These are phyloP conservation scores for Dendrophyllia cribrosa DNA, from an alignment of 64 coral and sea anemone genomes.

Conservation along the genomic window DNA sequence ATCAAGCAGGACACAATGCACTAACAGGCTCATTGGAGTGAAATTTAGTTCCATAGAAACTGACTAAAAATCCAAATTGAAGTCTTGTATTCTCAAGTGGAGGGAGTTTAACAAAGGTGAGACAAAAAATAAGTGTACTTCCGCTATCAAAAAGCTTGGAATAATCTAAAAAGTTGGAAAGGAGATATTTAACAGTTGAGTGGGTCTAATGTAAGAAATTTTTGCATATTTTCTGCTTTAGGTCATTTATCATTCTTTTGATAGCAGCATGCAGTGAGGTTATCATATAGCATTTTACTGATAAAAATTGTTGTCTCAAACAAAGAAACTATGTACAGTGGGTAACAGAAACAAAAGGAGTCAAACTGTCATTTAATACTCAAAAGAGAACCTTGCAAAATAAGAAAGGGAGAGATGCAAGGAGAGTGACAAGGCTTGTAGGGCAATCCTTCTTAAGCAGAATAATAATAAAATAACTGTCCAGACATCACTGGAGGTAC, in stretches of 20 bases:
- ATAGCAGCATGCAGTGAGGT: background rate
- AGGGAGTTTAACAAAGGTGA: too few relatives aligned
- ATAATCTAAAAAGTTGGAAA: background rate
- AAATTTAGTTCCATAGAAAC: too few relatives aligned
- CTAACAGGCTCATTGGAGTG: too few relatives aligned
- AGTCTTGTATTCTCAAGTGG: too few relatives aligned
- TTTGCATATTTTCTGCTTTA: background rate
- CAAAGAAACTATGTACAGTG: background rate
- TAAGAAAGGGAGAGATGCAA: background rate
- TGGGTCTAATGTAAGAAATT: background rate
- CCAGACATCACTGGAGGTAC: constrained; percentile 12
- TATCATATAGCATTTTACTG: constrained; percentile 2
- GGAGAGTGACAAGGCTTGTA: background rate
- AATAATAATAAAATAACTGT: constrained; percentile 26
- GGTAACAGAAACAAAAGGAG: background rate
- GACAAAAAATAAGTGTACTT: too few relatives aligned
- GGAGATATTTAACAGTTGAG: background rate
- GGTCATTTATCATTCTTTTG: background rate
- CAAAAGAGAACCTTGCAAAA: too few relatives aligned
- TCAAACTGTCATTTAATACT: background rate
- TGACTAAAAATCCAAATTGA: too few relatives aligned
- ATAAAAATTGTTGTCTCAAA: constrained; percentile 11
- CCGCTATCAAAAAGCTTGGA: too few relatives aligned
- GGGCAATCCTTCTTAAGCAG: background rate
- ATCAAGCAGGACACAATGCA: too few relatives aligned